phyloP scores from a whole-genome alignment of 2,888 invertebrate genomes.

The Tetanocera ferruginea region DNA sequence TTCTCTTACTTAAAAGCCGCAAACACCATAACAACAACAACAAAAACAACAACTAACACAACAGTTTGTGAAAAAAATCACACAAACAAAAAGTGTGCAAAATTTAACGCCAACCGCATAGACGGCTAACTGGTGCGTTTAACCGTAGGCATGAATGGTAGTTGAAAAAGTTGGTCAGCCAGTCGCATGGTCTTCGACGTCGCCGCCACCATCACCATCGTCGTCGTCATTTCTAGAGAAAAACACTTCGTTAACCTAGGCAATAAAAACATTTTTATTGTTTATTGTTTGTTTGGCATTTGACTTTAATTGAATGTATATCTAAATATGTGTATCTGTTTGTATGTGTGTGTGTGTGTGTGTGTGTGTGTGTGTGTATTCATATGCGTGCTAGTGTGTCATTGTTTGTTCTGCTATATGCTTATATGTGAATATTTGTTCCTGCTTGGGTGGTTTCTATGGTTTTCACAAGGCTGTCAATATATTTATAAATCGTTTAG shows the following conservation, averaged over 20 bases:
- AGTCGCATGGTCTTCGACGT: not conserved
- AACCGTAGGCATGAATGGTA: not conserved
- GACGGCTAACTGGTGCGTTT: not conserved
- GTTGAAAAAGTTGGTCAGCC: not conserved
- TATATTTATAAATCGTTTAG: too few species aligned
- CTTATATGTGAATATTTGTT: too few species aligned
- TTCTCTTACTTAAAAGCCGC: constrained; percentile 21
- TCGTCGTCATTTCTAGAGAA: too few species aligned
- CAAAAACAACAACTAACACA: not conserved
- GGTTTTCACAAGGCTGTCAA: too few species aligned
- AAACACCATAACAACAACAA: not conserved
- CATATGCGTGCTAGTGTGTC: too few species aligned
- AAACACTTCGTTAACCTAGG: not conserved
- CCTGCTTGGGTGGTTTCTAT: too few species aligned
- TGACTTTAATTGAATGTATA: constrained; percentile 9
- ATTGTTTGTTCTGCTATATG: too few species aligned
- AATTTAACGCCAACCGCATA: not conserved
- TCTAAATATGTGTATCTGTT: not conserved
- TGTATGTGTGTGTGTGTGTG: not conserved
- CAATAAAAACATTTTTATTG: not conserved
- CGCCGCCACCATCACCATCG: not conserved
- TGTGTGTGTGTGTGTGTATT: too few species aligned
- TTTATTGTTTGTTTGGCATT: constrained; percentile 12
- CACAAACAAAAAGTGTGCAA: not conserved
- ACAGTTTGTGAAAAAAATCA: not conserved